Conservation (phyloP, 2,113 vertebrate species). For the Bungarus multicinctus region DNA sequence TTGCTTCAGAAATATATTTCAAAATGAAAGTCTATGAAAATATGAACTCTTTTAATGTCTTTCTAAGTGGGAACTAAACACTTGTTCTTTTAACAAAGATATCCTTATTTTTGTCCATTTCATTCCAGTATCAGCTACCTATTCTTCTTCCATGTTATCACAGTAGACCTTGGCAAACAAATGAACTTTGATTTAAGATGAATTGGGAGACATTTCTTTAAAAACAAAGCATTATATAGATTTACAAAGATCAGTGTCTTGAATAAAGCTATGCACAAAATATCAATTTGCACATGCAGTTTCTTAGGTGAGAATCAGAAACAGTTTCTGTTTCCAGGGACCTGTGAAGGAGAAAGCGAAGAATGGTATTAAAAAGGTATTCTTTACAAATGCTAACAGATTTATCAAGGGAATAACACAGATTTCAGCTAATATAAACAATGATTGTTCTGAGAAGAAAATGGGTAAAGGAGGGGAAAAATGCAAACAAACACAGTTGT, state of each 20-base stretch:
- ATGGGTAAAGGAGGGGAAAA: background rate
- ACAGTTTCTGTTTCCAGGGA: background rate
- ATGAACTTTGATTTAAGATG: background rate
- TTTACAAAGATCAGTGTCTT: background rate
- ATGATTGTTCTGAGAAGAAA: background rate
- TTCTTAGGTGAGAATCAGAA: background rate
- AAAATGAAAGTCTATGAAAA: background rate
- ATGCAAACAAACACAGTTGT: background rate
- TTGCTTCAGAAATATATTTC: background rate
- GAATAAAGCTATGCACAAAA: background rate
- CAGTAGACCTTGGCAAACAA: background rate
- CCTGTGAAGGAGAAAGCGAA: background rate
- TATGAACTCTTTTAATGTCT: background rate
- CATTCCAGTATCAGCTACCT: background rate
- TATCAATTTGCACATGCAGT: background rate
- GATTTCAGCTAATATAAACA: background rate
- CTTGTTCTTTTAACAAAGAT: background rate
- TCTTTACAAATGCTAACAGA: background rate
- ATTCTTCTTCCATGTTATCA: background rate
- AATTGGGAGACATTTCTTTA: background rate
- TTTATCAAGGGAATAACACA: background rate
- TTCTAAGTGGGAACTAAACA: background rate
- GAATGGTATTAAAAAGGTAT: background rate
- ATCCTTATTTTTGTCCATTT: background rate
- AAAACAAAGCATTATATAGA: background rate